Evolutionary conservation across 1,140 invertebrate genomes (phyloP), one percentile per base, ranked within the genome.

Genomic region (Frieseomelitta varia): DNA sequence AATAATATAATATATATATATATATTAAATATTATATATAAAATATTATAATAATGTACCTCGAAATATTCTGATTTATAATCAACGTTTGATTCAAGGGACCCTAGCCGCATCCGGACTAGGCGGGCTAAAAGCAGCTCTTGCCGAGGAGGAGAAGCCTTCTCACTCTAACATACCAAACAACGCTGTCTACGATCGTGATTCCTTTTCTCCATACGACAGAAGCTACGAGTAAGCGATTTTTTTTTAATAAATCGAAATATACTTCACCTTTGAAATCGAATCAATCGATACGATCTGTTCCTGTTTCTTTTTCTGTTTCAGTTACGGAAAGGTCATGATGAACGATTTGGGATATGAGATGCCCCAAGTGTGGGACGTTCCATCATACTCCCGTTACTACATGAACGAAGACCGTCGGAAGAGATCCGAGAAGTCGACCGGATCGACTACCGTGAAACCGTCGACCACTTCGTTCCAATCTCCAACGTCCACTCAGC

Each of bases 201-300:
- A 92, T 12, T 56, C 81, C 2, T 74, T 87, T 30, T 80, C 88
- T 14, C 88, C 87, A 0, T 90, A 86, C 51, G 91, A 92, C 1
- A 92, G 91, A 39, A 92, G 87, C 79, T 93, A 93, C 85, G 91
- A 93, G 92, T 93, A 85, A 91, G 92, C 89, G 2, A 56, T 27
- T 17, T n/a, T 55, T 65, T 65, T 12, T 12, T 12, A 17, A 24
- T 51, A 24, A 27, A n/a, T 4, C 53, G 4, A 21, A 58, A 75
- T 12, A 63, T 1, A n/a, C n/a, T 27, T 47, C 27, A 34, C 58
- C 30, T 61, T 63, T n/a, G 1, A 24, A 77, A 17, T 19, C 17
- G 24, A n/a, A 12, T 24, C 15, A 17, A 24, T 17, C 17, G 19
- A 12, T 6, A 19, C 6, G 15, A 15, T 3, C 8, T 73, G 15